These are phyloP conservation scores for Brachyrhaphis roseni DNA, from an alignment of 2,797 vertebrate species.

Conservation along the genomic window DNA sequence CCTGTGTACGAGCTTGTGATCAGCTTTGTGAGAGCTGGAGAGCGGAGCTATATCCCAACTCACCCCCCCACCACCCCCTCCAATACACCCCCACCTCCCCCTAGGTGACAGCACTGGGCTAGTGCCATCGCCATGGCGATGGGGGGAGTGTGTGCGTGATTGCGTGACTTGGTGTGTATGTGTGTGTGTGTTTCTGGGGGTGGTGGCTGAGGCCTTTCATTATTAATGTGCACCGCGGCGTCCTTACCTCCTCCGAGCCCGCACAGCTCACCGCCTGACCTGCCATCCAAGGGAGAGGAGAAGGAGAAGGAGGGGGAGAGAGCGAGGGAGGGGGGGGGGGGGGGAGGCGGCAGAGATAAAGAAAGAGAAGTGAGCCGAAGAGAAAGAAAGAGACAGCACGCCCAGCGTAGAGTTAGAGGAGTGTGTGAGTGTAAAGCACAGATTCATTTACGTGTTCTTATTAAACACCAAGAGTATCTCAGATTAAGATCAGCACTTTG, in stretches of 20 bases:
- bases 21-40: slow-evolving; percentile 76
- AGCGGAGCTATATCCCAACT: slow-evolving; percentile 76
- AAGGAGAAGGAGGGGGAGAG: slow-evolving; percentile 35
- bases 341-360: slow-evolving; percentile 71
- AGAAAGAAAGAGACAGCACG: slow-evolving; percentile 55
- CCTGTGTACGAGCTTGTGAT: slow-evolving; percentile 73
- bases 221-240: slow-evolving; percentile 87
- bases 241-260: slow-evolving; percentile 85
- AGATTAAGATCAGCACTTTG: slow-evolving; percentile 24
- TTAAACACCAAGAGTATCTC: slow-evolving; percentile 13
- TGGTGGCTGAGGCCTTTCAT: slow-evolving; percentile 85
- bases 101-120: slow-evolving; percentile 83
- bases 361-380: slow-evolving; percentile 71
- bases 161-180: slow-evolving; percentile 23
- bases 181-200: slow-evolving; percentile 47
- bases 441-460: slow-evolving; percentile 31
- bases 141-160: slow-evolving; percentile 62
- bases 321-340: not conserved
- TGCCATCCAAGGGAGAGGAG: slow-evolving; percentile 80
- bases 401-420: slow-evolving; percentile 20
- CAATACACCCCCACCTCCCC: slow-evolving; percentile 33
- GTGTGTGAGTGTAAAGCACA: slow-evolving; percentile 27
- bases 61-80: slow-evolving; percentile 61
- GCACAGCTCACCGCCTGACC: slow-evolving; percentile 86
- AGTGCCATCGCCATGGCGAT: slow-evolving; percentile 85